Base-by-base conservation (phyloP, 1,140 invertebrate species). In the Lordiphosa collinella region DNA sequence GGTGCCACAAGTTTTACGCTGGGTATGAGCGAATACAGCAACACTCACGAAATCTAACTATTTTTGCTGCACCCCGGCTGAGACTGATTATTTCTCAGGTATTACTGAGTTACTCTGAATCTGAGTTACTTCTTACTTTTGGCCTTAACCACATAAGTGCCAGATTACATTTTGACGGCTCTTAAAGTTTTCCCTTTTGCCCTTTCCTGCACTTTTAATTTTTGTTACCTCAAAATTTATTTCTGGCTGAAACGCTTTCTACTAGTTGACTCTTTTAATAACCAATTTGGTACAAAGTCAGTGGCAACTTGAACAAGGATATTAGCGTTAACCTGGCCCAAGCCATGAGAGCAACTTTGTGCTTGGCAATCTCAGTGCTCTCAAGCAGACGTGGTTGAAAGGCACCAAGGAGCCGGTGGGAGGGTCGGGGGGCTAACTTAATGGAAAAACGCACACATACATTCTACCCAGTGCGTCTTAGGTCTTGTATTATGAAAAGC, bases 401-500 rank as follows among this genome's bases (percentile, higher is more conserved):
- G 50, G 7, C 31, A 18, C 31, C 35, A 38, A 35, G 22, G 50
- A 25, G 31, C 54, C 48, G 36, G 43, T 9, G 22, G 48, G 12
- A 46, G 36, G n/a, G n/a, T n/a, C n/a, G n/a, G n/a, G 40, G 14
- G 40, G 40, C 16, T 16, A 46, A 60, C 53, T 72, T 72, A 78
- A 78, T 78, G 67, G 73, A 71, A 78, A 78, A 78, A 66, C 61
- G 46, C 66, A 64, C 48, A 36, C 14, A 25, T 5, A 1, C 14
- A 32, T 9, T 16, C 29, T 34, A 37, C 36, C 32, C 14, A 34
- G 38, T 31, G 54, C 52, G 64, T 55, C 71, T 64, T 67, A 67
- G 60, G 74, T 72, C 54, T 52, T 63, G 68, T 62, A 78, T 78
- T 78, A 79, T 78, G 74, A 79, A 78, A 78, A 78, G 74, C 74